Conservation (phyloP, 2,888 invertebrate genomes). For the Drosophila antonietae region DNA sequence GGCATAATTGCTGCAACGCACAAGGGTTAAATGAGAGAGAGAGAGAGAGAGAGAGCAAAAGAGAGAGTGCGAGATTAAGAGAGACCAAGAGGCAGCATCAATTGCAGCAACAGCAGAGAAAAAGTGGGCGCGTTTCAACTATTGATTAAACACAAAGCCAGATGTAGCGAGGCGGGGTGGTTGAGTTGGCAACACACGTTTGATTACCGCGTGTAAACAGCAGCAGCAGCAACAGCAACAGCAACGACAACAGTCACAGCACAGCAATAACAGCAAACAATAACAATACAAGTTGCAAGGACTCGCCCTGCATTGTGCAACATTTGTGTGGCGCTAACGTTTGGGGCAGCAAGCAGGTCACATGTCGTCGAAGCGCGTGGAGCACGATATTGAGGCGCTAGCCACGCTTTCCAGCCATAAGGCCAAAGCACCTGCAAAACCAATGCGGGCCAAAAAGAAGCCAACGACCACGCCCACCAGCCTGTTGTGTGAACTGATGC, state of each 20-base stretch:
- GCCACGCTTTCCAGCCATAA: background rate
- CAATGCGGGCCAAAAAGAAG: constrained; percentile 34
- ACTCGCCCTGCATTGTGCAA: constrained; percentile 63
- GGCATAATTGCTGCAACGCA: constrained; percentile 42
- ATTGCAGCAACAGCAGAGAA: constrained; percentile 54
- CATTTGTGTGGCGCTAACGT: constrained; percentile 12
- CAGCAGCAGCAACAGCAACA: constrained; percentile 53
- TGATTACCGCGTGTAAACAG: constrained; percentile 83
- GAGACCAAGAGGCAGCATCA: constrained; percentile 4
- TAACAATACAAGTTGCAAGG: constrained; percentile 55
- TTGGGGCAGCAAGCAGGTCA: constrained; percentile 31
- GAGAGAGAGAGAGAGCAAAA: background rate
- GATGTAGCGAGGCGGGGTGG: background rate
- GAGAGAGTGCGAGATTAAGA: background rate
- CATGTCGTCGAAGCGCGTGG: constrained; percentile 46
- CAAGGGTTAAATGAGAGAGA: constrained; percentile 11
- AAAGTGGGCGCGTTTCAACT: constrained; percentile 35
- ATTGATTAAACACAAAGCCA: constrained; percentile 74
- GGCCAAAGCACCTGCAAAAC: constrained; percentile 41
- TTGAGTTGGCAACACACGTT: constrained; percentile 74
- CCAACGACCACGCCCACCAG: constrained; percentile 68
- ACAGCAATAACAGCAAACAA: constrained; percentile 43
- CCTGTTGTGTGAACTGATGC: constrained; percentile 82
- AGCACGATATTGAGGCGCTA: constrained; percentile 8
- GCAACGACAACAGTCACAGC: constrained; percentile 27